These are phyloP conservation scores for Eulemur mongoz DNA, from an alignment of 2,797 vertebrate species.

Conservation along the genomic window DNA sequence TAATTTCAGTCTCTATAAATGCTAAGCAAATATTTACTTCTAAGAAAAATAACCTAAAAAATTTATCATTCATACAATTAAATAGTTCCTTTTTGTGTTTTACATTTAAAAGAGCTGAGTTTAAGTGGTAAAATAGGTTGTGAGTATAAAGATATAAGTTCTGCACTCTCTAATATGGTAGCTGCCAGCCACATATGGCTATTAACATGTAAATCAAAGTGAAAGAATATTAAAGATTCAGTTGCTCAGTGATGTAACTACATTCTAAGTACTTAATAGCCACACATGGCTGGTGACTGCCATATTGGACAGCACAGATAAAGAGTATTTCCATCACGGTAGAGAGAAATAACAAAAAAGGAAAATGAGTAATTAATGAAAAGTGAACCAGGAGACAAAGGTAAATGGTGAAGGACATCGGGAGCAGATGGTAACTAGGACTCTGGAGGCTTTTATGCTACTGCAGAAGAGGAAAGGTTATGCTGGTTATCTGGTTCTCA, in stretches of 20 bases:
- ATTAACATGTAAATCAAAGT: background rate
- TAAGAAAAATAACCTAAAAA: background rate
- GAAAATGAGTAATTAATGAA: background rate
- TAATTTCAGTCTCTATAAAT: background rate
- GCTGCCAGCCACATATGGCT: background rate
- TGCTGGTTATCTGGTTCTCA: background rate
- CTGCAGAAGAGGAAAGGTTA: background rate
- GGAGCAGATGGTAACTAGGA: background rate
- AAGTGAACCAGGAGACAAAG: background rate
- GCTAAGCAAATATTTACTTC: background rate
- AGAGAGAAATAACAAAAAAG: background rate
- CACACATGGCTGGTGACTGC: background rate
- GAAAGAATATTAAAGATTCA: background rate
- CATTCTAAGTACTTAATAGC: background rate
- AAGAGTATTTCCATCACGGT: background rate
- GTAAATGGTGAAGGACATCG: background rate
- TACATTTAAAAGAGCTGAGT: background rate
- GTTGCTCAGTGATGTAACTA: background rate
- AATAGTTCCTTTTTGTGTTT: background rate
- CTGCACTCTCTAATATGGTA: background rate
- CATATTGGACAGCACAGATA: background rate
- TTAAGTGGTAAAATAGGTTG: background rate
- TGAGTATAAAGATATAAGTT: background rate
- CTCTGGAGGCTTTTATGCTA: background rate
- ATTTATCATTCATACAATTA: background rate